Evolutionary conservation across 2,113 vertebrate species (phyloP), one percentile per base, ranked within the genome.

Genomic region (Dascyllus trimaculatus): DNA sequence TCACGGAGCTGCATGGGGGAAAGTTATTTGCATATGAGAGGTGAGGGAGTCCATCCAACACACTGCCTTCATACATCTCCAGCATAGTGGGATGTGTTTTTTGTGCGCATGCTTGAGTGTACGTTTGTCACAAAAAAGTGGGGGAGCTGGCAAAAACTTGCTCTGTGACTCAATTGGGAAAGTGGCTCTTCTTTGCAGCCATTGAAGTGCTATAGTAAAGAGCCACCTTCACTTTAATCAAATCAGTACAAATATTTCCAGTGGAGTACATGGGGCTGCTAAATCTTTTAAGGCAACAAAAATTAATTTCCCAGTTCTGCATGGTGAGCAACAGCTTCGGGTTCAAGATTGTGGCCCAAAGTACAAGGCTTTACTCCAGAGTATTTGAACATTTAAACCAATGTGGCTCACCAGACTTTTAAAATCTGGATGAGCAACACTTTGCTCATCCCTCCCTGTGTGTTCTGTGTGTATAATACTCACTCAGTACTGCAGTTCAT

Each of bases 21-120:
- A 72, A 69, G 73, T 65, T 88, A 95, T 95, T 95, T 95, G 92
- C 93, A 94, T 94, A 91, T 91, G 93, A 92, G 89, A 90, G 89
- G 91, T 86, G 82, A 87, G 79, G 81, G 84, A 91, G 85, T 86
- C 59, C 71, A 71, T 87, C 80, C 84, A 90, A 84, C 81, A 92
- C 89, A 89, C 87, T 91, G 90, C 90, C 80, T 87, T 90, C 85
- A 92, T 88, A 91, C 85, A 93, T 90, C 82, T 75, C 87, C 52
- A 69, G 79, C 63, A 85, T 68, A 76, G 80, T 72, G 79, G 80
- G 63, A 63, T 88, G 78, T 79, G 78, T 78, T 72, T 88, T 64
- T 35, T 84, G 59, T 74, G 80, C 83, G 85, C 62, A 72, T 21
- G 19, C 13, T 51, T 25, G 4, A 66, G 78, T 77, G 67, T 81